Conservation (phyloP, 2,797 vertebrate species). For the Selene dorsalis region DNA sequence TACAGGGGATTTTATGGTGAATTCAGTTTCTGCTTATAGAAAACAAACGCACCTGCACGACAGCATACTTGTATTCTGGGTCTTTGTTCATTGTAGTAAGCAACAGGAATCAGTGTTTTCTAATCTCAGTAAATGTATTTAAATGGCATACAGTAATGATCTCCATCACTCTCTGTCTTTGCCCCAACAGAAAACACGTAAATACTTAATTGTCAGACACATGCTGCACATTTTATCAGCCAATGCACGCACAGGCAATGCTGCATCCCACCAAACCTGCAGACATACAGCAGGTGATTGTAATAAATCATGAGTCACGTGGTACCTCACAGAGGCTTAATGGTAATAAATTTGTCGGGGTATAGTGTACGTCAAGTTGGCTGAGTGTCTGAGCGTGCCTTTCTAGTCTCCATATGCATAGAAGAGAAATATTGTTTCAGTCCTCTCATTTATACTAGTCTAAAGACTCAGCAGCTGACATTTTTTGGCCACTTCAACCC, state of each 20-base stretch:
- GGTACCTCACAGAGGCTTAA: slow-evolving; percentile 56
- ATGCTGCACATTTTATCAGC: slow-evolving; percentile 57
- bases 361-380: slow-evolving; percentile 56
- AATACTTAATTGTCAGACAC: slow-evolving; percentile 54
- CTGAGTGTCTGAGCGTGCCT: slow-evolving; percentile 48
- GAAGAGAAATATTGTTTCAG: slow-evolving; percentile 66
- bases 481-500: slow-evolving; percentile 50
- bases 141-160: slow-evolving; percentile 31
- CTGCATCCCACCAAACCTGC: slow-evolving; percentile 44
- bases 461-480: slow-evolving; percentile 31
- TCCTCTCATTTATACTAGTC: slow-evolving; percentile 54
- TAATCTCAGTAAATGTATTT: slow-evolving; percentile 32
- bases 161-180: slow-evolving; percentile 42
- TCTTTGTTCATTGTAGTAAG: not conserved
- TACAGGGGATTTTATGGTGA: not conserved
- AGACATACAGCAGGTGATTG: slow-evolving; percentile 60
- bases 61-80: not conserved
- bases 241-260: slow-evolving; percentile 46
- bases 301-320: slow-evolving; percentile 71
- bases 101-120: not conserved
- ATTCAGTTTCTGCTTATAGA: not conserved
- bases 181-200: slow-evolving; percentile 30
- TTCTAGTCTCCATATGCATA: slow-evolving; percentile 44
- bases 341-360: slow-evolving; percentile 69
- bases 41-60: slow-evolving; percentile 22